Evolutionary conservation across 2,888 invertebrate species (phyloP), one percentile per base, ranked within the genome.

Genomic region (Ditula angustiorana): DNA sequence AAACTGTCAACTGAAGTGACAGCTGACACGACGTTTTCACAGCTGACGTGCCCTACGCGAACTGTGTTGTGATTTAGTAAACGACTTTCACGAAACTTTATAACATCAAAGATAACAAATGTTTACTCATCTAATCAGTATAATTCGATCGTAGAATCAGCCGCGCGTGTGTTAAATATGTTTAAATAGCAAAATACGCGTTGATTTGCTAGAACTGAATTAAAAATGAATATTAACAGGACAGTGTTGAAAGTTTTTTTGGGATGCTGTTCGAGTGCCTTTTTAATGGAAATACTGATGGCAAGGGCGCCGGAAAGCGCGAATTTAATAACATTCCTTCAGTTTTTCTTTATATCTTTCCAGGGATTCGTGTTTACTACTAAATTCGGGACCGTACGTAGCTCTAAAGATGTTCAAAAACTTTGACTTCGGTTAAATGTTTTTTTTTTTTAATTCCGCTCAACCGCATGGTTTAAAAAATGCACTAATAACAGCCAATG

Each of bases 221-320:
- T 30, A 11, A 79, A 71, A 72, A 90, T 89, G 89, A 70, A 74
- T 61, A 67, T 81, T 11, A 77, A 73, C 28, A 77, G 72, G 68
- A 77, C 81, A n/a, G 73, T 80, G 33, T 24, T 71, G 0, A 84
- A 90, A 71, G 87, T 91, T 67, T 88, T 92, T 67, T 16, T 81
- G 35, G 83, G 89, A 61, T 92, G 92, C 72, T 90, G 92, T 72
- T 71, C 79, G 2, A 90, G 87, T 72, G 80, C 90, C 50, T 89
- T 88, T 75, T 71, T 90, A 4, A 91, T 92, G 92, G 92, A 92
- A 87, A 81, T 91, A 66, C 72, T 92, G 61, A 90, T 92, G 89
- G 75, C 83, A 44, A 83, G 72, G 58, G 79, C 77, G 24, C 83
- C 92, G 1, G 72, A 82, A 33, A 84, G 83, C 66, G 90, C 89